Evolutionary conservation across 2,888 invertebrate species (phyloP).

Genomic region (Latheticus oryzae): DNA sequence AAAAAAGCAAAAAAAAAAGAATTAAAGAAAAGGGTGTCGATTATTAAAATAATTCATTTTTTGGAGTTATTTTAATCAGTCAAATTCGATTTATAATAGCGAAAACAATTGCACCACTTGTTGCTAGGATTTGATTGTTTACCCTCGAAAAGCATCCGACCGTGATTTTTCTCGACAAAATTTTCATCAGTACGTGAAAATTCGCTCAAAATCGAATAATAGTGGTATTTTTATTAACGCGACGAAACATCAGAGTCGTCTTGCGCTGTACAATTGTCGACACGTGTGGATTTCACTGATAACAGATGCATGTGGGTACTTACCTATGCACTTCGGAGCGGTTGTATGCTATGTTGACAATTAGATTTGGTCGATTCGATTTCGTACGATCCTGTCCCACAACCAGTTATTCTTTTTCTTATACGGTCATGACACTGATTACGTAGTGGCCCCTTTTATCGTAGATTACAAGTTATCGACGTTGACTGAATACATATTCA

Average conservation of each 20-base stretch:
- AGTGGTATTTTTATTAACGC: slow-evolving; percentile 44
- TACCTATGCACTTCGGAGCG: slow-evolving; percentile 56
- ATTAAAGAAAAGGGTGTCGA: slow-evolving; percentile 15
- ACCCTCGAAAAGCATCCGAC: not conserved
- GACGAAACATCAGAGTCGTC: slow-evolving; percentile 61
- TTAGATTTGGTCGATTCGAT: slow-evolving; percentile 61
- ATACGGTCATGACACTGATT: slow-evolving; percentile 30
- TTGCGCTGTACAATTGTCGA: slow-evolving; percentile 56
- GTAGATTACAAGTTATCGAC: slow-evolving; percentile 30
- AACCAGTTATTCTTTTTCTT: slow-evolving; percentile 39
- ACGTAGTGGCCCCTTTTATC: slow-evolving; percentile 43
- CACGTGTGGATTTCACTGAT: slow-evolving; percentile 55
- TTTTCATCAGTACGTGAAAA: not conserved
- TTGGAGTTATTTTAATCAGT: too few species aligned
- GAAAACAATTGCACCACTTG: too few species aligned
- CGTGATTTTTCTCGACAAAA: not conserved
- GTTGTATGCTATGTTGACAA: slow-evolving; percentile 56
- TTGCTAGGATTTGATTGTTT: slow-evolving; percentile 9
- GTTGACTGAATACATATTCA: too few species aligned
- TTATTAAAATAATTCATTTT: too few species aligned
- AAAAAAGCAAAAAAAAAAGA: slow-evolving; percentile 1
- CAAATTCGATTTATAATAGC: too few species aligned
- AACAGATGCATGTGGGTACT: slow-evolving; percentile 60
- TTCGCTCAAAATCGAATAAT: slow-evolving; percentile 1
- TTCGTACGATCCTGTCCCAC: slow-evolving; percentile 27